These are phyloP conservation scores for Tringa solitaria DNA, from an alignment of 2,113 vertebrate species.

Conservation along the genomic window DNA sequence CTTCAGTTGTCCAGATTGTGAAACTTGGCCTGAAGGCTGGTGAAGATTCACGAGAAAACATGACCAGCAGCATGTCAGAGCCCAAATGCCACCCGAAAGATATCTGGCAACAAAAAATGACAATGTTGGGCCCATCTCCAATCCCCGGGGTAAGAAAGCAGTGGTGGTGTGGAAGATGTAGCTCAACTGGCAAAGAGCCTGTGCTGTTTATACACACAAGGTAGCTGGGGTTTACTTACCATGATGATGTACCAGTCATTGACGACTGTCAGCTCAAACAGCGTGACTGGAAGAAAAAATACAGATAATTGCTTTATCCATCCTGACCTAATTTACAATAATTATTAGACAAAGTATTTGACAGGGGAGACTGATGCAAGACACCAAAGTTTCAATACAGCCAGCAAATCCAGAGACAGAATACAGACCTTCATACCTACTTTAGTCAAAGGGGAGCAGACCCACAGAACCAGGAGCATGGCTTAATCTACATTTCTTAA, in stretches of 20 bases:
- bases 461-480: background rate
- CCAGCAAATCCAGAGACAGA: background rate
- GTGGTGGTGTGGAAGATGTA: background rate
- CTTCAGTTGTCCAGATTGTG: background rate
- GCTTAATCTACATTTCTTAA: background rate
- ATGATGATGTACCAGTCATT: conserved; percentile 99
- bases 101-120: background rate
- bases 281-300: conserved; percentile 79
- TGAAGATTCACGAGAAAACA: background rate
- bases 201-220: background rate
- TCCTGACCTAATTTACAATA: background rate
- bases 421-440: background rate
- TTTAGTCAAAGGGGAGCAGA: background rate
- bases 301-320: background rate
- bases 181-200: background rate
- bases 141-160: background rate
- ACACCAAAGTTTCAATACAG: background rate
- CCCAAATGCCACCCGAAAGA: background rate
- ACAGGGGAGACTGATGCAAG: background rate
- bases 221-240: conserved; percentile 75
- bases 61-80: background rate
- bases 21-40: background rate
- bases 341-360: background rate
- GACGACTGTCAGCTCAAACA: conserved; percentile 96
- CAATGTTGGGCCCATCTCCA: background rate